Base-by-base conservation (phyloP, 2,888 invertebrate genomes). In the Callinectes sapidus region DNA sequence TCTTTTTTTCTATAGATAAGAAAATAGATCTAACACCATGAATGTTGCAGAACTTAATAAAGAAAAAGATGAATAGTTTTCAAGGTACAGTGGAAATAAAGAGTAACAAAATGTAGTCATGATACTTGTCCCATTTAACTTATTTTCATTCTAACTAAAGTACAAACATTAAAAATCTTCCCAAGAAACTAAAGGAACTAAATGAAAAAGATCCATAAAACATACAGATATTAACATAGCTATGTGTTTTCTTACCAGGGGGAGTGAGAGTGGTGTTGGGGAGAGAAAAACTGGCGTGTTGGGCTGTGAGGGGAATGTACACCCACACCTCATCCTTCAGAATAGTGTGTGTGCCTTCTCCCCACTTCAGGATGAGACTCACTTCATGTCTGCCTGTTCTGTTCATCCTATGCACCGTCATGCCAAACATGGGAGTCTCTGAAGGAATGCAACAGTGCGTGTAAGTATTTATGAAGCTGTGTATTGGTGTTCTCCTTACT, bases 301-400 rank as follows among this genome's bases (percentile, higher is more conserved):
- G 14, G 81, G 13, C 35, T 16, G 32, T 81, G 81, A 81, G 35
- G 35, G 81, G 81, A 18, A 81, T 35, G 81, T 81, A 81, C 81
- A 81, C 81, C 81, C 81, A 81, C 81, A 81, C 35, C 14, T 81
- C 81, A 5, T 32, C 35, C 81, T 81, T 81, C 16, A 81, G 81
- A 18, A n/a, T 2, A 16, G 81, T 32, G 13, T 16, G 35, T 16
- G 23, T 35, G 18, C 81, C 81, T 35, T 8, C 2, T 5, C 81
- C 81, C 81, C 81, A 81, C 16, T 81, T 32, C 14, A 81, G 35
- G 35, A 16, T 81, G 35, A 81, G 35, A 18, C 35, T 35, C 3
- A 81, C 35, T 10, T 81, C 81, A 18, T 81, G 81, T 81, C 35
- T 81, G 35, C 81, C 81, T 16, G 81, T 81, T 3, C 2, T n/a